Evolutionary conservation across 2,888 invertebrate genomes (phyloP), one percentile per base, ranked within the genome.

Genomic region (Boloria selene): DNA sequence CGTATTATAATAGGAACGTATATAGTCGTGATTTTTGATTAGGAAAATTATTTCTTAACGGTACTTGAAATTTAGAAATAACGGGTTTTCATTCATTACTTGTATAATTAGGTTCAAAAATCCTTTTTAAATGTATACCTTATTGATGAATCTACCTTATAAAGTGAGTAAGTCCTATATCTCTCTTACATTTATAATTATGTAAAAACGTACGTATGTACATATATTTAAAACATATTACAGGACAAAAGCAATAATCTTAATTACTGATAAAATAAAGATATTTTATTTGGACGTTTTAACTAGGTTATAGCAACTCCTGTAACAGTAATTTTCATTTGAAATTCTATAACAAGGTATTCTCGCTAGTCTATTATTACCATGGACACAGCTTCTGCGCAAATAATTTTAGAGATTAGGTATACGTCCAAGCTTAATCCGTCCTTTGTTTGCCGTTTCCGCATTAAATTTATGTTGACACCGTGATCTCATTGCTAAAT

Each of bases 281-380:
- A 31, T 14, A 42, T 13, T 55, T 13, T 7, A 38, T 55, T 18
- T 17, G 4, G 16, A 16, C 17, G 13, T 59, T 26, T 31, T 31
- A 59, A 17, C 22, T 17, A 59, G 50, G 17, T 14, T 50, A 31
- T 38, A 38, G 31, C 59, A 31, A 18, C 59, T 31, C 49, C 31
- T 13, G 10, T 31, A 49, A 4, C 14, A 50, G 14, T 14, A 17
- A 49, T 13, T 17, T 59, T 59, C 38, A 59, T 59, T 59, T 38
- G 49, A 59, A 59, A 59, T 49, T 50, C 50, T 58, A 58, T 64
- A 51, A 64, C 56, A 64, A 47, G 58, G 56, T 49, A 58, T 64
- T 64, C 50, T 64, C 44, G 44, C 51, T 44, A 51, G 58, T 45
- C 64, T 44, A 51, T 59, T 59, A 59, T 59, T 59, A 50, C 31